phyloP scores from a whole-genome alignment of 1,140 invertebrate species.

The Leptopilina clavipes region DNA sequence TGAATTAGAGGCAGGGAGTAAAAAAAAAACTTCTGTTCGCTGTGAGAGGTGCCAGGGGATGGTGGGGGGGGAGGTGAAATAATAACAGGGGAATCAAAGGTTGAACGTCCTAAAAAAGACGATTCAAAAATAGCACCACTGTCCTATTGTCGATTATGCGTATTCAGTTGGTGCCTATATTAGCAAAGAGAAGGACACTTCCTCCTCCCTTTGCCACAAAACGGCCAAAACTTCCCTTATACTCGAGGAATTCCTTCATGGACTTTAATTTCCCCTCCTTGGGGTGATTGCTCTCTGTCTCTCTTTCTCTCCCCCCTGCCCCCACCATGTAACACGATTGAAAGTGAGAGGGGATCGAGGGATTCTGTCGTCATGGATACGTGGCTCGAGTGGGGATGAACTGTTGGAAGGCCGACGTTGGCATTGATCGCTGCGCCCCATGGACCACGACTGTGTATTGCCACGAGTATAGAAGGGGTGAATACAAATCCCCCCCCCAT shows the following conservation, averaged over 20 bases:
- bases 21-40: too few species aligned
- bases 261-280: slow-evolving; percentile 56
- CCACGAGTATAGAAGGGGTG: slow-evolving; percentile 66
- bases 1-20: too few species aligned
- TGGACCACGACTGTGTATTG: slow-evolving; percentile 62
- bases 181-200: too few species aligned
- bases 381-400: slow-evolving; percentile 54
- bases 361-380: slow-evolving; percentile 71
- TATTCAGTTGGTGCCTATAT: too few species aligned
- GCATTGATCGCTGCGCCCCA: slow-evolving; percentile 71
- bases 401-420: slow-evolving; percentile 64
- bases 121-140: too few species aligned
- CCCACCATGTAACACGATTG: slow-evolving; percentile 57
- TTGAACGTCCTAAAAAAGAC: too few species aligned
- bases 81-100: too few species aligned
- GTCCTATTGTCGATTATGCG: too few species aligned
- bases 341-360: slow-evolving; percentile 60
- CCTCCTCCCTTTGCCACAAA: slow-evolving; percentile 41
- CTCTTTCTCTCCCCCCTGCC: slow-evolving; percentile 24
- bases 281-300: slow-evolving; percentile 45
- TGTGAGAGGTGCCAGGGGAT: too few species aligned
- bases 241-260: slow-evolving; percentile 58
- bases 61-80: too few species aligned
- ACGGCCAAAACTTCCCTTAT: slow-evolving; percentile 55
- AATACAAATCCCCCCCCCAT: slow-evolving; percentile 60